Evolutionary conservation across 2,113 vertebrate species (phyloP).

Genomic region (Spizaetus ornatus): DNA sequence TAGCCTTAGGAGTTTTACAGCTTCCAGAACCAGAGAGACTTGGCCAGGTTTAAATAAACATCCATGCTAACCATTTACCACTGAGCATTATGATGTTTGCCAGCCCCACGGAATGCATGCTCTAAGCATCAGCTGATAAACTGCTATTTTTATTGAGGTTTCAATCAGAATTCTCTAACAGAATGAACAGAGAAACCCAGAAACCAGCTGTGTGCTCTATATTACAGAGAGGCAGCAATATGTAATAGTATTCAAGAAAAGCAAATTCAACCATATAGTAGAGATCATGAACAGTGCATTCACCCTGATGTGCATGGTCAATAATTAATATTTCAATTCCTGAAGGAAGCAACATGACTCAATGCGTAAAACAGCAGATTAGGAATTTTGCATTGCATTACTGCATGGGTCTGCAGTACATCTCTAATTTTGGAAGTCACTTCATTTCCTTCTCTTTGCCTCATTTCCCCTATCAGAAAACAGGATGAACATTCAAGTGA

Average conservation of each 20-base stretch:
- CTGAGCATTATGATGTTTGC: neutral
- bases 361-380: neutral
- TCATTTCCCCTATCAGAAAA: neutral
- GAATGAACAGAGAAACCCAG: neutral
- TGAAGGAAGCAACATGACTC: neutral
- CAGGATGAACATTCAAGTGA: neutral
- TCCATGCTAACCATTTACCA: neutral
- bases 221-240: neutral
- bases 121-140: conserved; percentile 12
- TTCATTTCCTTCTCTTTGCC: neutral
- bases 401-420: neutral
- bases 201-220: neutral
- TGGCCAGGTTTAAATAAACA: conserved; percentile 7
- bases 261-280: neutral
- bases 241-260: neutral
- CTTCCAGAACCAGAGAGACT: neutral
- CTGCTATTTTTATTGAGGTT: neutral
- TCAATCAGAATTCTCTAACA: neutral
- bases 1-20: neutral
- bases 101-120: neutral
- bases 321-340: neutral
- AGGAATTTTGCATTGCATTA: neutral
- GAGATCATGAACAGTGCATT: neutral
- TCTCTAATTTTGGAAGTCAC: neutral
- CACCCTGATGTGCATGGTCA: neutral